Conservation (phyloP, 2,888 invertebrate genomes). For the Drosophila suboccidentalis region DNA sequence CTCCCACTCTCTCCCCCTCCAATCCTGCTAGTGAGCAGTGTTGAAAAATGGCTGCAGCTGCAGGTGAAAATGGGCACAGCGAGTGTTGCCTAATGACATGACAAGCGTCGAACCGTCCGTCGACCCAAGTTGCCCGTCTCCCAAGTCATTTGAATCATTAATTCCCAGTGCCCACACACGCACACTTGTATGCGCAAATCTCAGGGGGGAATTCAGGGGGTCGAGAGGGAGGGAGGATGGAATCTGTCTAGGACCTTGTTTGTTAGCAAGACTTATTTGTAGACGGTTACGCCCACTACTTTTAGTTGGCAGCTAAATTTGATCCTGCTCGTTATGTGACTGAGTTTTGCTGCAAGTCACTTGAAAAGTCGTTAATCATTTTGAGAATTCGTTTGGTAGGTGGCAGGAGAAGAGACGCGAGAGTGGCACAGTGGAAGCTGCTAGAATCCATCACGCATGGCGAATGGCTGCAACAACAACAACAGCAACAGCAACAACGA, state of each 20-base stretch:
- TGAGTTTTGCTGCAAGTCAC: slow-evolving; percentile 84
- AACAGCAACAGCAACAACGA: slow-evolving; percentile 40
- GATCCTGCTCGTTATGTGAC: slow-evolving; percentile 65
- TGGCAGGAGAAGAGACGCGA: slow-evolving; percentile 34
- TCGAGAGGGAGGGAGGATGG: not conserved
- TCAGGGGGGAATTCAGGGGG: not conserved
- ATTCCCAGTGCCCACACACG: slow-evolving; percentile 79
- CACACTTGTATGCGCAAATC: slow-evolving; percentile 1
- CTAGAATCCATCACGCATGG: slow-evolving; percentile 71
- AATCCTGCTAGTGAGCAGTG: slow-evolving; percentile 45
- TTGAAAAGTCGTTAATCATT: slow-evolving; percentile 85
- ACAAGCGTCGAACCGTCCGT: slow-evolving; percentile 47
- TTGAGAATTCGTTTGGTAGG: slow-evolving; percentile 47
- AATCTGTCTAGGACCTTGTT: slow-evolving; percentile 57
- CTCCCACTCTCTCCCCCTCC: not conserved
- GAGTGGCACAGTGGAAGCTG: slow-evolving; percentile 43
- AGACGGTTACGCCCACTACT: slow-evolving; percentile 52
- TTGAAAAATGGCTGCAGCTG: slow-evolving; percentile 76
- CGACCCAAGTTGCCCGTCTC: slow-evolving; percentile 30
- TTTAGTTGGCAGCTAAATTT: slow-evolving; percentile 42
- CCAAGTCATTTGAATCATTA: slow-evolving; percentile 83
- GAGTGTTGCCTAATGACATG: slow-evolving; percentile 78
- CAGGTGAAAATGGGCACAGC: slow-evolving; percentile 66
- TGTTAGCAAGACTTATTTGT: slow-evolving; percentile 72
- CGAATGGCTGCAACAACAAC: slow-evolving; percentile 30